Base-by-base conservation (phyloP, 2,113 vertebrate species). In the Catharus bicknelli region DNA sequence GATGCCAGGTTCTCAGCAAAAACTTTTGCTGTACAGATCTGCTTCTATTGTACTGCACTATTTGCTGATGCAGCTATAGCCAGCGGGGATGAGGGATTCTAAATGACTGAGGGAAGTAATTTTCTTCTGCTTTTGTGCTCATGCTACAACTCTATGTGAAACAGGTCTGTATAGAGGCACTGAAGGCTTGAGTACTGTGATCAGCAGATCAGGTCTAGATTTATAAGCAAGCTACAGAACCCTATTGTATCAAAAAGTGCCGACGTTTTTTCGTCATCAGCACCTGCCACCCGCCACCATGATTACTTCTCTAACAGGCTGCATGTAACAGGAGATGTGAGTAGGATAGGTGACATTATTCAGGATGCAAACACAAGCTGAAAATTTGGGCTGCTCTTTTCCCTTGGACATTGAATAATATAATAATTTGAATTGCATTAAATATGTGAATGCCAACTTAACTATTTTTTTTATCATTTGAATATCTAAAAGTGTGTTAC, bases 61-160 rank as follows among this genome's bases (percentile, higher is more conserved):
- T 85, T 90, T 87, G 82, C 90, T 95, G 88, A 95, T 76, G 66
- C 62, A 83, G 95, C 40, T 11, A 5, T 34, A 83, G 50, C 36
- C n/a, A 38, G 67, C 6, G 3, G 38, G 63, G 16, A 55, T 67
- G 69, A 88, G 77, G 30, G n/a, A 23, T 77, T 82, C 18, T 54
- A 38, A 67, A 63, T 62, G 30, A 75, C 21, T 55, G 58, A 72
- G 45, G 19, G 30, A 84, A 82, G 61, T 59, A 23, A 34, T 63
- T 74, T 80, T 66, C 16, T 75, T 80, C 67, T 64, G 14, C 63
- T 90, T 80, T 59, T 87, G 26, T 70, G 43, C 53, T 92, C 5
- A 5, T 84, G 34, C 51, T 59, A 43, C 51, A 74, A 2, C 22
- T 67, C 38, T 43, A 5, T 22, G 15, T 54, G 73, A 77, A 77